phyloP scores from a whole-genome alignment of 2,113 vertebrate species.

The Spea bombifrons region DNA sequence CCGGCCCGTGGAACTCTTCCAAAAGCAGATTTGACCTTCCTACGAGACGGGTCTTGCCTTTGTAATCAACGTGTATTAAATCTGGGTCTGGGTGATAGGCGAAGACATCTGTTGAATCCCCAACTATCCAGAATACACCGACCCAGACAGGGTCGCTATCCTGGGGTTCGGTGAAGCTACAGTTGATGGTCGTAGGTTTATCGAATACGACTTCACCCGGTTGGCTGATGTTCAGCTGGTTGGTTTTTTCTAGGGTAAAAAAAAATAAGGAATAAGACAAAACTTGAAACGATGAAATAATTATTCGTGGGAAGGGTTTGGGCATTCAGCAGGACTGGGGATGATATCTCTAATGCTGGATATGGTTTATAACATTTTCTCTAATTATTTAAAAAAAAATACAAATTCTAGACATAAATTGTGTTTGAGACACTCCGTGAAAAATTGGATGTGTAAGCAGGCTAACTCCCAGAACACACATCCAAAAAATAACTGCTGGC shows the following conservation, averaged over 20 bases:
- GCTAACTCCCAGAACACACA: no score
- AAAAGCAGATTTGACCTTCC: constrained; percentile 12
- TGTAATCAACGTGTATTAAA: constrained; percentile 24
- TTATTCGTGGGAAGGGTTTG: no score
- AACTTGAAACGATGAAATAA: no score
- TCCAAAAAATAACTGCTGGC: no score
- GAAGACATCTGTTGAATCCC: constrained; percentile 1
- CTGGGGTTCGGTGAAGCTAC: constrained; percentile 1
- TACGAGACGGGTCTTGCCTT: constrained; percentile 6
- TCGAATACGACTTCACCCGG: not conserved
- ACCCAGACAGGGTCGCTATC: not conserved
- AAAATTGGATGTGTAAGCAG: no score
- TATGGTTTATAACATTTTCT: no score
- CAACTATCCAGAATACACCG: constrained; percentile 23
- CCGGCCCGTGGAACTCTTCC: constrained; percentile 6
- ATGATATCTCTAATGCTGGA: no score
- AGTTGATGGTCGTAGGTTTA: not conserved
- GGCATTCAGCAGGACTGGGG: no score
- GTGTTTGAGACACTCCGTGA: no score
- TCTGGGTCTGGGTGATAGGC: constrained; percentile 19
- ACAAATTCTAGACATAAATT: no score
- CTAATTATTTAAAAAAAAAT: no score
- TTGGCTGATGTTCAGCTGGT: not conserved
- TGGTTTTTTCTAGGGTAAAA: not conserved
- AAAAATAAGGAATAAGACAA: no score